Base-by-base conservation (phyloP, 2,888 invertebrate genomes). In the Corythucha ciliata region DNA sequence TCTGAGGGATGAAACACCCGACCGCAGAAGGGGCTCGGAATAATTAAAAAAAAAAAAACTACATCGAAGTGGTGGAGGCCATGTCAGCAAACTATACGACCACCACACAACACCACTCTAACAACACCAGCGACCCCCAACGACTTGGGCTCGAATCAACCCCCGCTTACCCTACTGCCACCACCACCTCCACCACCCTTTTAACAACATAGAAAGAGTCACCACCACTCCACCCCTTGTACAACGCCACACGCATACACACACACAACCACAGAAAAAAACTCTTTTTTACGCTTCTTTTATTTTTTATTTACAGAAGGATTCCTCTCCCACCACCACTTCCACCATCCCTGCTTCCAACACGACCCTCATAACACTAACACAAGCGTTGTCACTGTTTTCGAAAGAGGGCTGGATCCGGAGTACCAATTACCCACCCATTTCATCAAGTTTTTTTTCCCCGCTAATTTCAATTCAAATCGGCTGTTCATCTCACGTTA, bases 41-140 rank as follows among this genome's bases (percentile, higher is more conserved):
- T 57, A 55, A n/a, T n/a, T n/a, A n/a, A n/a, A n/a, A n/a, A n/a
- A n/a, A n/a, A n/a, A 58, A 52, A 69, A 69, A 67, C 65, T 68
- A 69, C 69, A 67, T 66, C 65, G 66, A 63, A 70, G 18, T 27
- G 49, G 33, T 41, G 68, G 70, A 67, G 70, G 71, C 71, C 71
- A 71, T 71, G 71, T 70, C 71, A 71, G 70, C 70, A 70, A 65
- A 66, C 63, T 65, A 65, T 65, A 63, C 62, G 62, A 65, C 64
- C 63, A 62, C 61, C 63, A 48, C n/a, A 20, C 22, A 16, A 12
- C 22, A 26, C 22, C 22, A 16, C 21, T 48, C 44, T 41, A 48
- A 44, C 47, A 41, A 34, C 50, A 24, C 63, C 64, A 65, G 63
- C 64, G 64, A 63, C 52, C 53, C 56, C 55, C 57, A 58, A 57